Evolutionary conservation across 2,888 invertebrate genomes (phyloP).

Genomic region (Caenorhabditis sp.): DNA sequence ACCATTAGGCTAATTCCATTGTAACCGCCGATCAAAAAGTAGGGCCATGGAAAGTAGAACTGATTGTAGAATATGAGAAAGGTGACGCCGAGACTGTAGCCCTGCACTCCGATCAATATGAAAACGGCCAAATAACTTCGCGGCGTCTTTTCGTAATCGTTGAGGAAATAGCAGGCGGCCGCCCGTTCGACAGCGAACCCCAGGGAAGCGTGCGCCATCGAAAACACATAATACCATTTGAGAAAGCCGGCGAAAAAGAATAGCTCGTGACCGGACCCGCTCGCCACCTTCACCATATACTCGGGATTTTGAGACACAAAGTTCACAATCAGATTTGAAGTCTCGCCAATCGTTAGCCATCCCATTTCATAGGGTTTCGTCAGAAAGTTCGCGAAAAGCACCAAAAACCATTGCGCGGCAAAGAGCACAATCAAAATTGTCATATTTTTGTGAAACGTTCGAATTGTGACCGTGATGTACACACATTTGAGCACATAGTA

Average conservation of each 20-base stretch:
- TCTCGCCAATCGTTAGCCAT: neutral
- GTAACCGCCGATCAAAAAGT: no score
- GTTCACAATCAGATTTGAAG: neutral
- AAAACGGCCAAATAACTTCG: neutral
- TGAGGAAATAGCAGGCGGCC: neutral
- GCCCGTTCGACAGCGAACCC: neutral
- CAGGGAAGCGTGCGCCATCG: neutral
- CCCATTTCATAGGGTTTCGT: neutral
- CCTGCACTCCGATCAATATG: neutral
- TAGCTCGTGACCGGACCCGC: neutral
- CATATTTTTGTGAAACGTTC: constrained; percentile 8
- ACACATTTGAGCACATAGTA: neutral
- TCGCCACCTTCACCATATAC: neutral
- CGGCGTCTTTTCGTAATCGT: neutral
- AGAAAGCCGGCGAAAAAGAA: constrained; percentile 4
- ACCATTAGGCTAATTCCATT: no score
- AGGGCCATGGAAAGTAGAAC: neutral
- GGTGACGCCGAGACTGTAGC: neutral
- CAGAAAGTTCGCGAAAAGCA: neutral
- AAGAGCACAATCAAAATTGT: neutral
- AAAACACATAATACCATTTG: neutral
- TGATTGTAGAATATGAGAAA: neutral
- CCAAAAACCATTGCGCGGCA: constrained; percentile 7
- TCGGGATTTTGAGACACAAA: neutral
- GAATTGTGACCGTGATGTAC: neutral